Evolutionary conservation across 2,888 invertebrate genomes (phyloP).

Genomic region (Stegophylla sp.): DNA sequence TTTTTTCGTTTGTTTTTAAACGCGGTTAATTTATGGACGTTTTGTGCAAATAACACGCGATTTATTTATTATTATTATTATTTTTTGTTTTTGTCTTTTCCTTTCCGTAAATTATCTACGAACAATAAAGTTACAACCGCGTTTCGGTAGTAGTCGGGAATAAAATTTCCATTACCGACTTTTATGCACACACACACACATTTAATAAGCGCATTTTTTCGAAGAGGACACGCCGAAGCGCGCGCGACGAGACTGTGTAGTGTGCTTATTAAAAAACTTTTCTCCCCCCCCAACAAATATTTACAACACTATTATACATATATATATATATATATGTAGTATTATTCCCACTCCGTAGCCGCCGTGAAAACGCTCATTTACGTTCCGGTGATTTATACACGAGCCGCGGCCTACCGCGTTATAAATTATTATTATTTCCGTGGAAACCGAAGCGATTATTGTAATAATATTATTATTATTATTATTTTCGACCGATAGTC

Average conservation of each 20-base stretch:
- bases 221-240: slow-evolving; percentile 6
- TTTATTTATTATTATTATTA: too few species aligned
- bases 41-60: slow-evolving; percentile 24
- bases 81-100: too few species aligned
- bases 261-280: slow-evolving; percentile 51
- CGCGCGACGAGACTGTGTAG: slow-evolving; percentile 5
- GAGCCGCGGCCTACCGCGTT: neutral
- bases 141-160: slow-evolving; percentile 17
- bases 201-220: slow-evolving; percentile 36
- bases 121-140: slow-evolving; percentile 7
- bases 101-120: slow-evolving; percentile 26
- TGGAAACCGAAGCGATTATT: slow-evolving; percentile 2
- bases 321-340: too few species aligned
- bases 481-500: neutral
- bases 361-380: slow-evolving; percentile 3
- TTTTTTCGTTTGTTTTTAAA: neutral
- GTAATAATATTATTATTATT: neutral
- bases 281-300: slow-evolving; percentile 19
- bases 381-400: neutral
- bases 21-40: slow-evolving; percentile 2
- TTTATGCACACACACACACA: too few species aligned
- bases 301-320: too few species aligned
- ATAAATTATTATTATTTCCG: slow-evolving; percentile 4
- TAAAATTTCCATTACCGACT: slow-evolving; percentile 26
- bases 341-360: neutral